Conservation (phyloP, 1,140 invertebrate species). For the Drosophila hydei region DNA sequence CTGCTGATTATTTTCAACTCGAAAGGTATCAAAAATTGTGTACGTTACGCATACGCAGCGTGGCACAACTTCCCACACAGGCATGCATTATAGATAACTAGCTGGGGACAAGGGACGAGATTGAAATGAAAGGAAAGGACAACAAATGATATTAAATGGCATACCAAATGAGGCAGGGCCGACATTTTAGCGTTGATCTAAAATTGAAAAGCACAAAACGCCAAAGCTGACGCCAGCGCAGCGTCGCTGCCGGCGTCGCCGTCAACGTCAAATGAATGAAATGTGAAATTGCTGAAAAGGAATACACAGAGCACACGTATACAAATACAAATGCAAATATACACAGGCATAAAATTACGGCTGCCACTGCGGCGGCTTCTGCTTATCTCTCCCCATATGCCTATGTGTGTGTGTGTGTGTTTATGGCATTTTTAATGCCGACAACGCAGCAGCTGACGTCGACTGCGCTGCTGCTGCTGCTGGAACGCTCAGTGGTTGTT, state of each 20-base stretch:
- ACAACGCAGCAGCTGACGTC: slow-evolving; percentile 39
- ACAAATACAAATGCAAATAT: slow-evolving; percentile 23
- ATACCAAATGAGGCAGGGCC: slow-evolving; percentile 46
- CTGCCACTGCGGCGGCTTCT: background rate
- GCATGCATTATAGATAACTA: slow-evolving; percentile 55
- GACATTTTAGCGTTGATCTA: slow-evolving; percentile 62
- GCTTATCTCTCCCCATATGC: background rate
- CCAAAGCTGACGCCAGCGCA: slow-evolving; percentile 23
- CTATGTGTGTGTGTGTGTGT: slow-evolving; percentile 53
- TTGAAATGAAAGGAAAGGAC: slow-evolving; percentile 33
- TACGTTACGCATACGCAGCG: slow-evolving; percentile 70
- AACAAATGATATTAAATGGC: slow-evolving; percentile 73
- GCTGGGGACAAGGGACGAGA: slow-evolving; percentile 31
- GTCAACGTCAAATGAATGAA: slow-evolving; percentile 28
- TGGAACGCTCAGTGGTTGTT: slow-evolving; percentile 31
- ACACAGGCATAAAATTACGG: slow-evolving; percentile 51
- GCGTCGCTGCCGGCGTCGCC: slow-evolving; percentile 36
- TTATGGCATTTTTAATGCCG: slow-evolving; percentile 76
- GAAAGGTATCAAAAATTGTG: background rate
- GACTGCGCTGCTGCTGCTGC: slow-evolving; percentile 38
- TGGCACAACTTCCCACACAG: slow-evolving; percentile 22
- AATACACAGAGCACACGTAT: slow-evolving; percentile 2
- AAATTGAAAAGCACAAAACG: slow-evolving; percentile 65
- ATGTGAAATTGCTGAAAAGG: slow-evolving; percentile 46
- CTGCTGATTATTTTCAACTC: slow-evolving; percentile 3